A percentile compares a stretch with the other conserved stretches of the same genome.
Evolutionary conservation across 2,888 invertebrate species (phyloP).

Genomic region (Sericinus montela): DNA sequence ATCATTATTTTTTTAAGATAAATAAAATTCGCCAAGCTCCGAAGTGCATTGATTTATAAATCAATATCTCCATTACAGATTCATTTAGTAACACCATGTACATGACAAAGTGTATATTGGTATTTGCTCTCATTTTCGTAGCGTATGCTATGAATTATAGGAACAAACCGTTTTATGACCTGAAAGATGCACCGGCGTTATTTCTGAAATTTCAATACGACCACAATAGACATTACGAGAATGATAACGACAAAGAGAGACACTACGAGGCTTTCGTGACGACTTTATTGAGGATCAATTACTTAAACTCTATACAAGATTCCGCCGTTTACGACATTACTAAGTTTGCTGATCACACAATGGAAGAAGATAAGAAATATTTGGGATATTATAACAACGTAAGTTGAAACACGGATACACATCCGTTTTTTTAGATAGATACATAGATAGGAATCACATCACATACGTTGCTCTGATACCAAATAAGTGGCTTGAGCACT

Average conservation of each 20-base stretch:
- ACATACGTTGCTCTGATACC: no score
- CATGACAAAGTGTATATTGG: neutral
- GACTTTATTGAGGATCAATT: constrained; percentile 5
- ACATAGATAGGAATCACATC: no score
- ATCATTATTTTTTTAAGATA: no score
- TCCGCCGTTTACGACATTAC: constrained; percentile 1
- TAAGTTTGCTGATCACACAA: constrained; percentile 2
- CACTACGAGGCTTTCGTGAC: constrained; percentile 7
- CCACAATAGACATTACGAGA: constrained; percentile 8
- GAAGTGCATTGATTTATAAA: neutral
- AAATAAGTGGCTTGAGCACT: no score
- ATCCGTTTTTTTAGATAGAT: no score
- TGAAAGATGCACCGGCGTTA: neutral
- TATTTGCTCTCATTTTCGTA: neutral
- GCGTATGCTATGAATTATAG: neutral
- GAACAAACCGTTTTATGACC: neutral
- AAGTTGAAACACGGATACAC: no score
- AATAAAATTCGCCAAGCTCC: no score
- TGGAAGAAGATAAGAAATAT: neutral
- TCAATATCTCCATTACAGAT: neutral
- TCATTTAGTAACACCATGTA: neutral
- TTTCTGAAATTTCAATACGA: constrained; percentile 7
- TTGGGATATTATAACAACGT: neutral
- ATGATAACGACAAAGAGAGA: neutral
- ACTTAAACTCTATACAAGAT: constrained; percentile 9